Evolutionary conservation across 2,797 vertebrate species (phyloP), one percentile per base, ranked within the genome.

Genomic region (Allobates femoralis): DNA sequence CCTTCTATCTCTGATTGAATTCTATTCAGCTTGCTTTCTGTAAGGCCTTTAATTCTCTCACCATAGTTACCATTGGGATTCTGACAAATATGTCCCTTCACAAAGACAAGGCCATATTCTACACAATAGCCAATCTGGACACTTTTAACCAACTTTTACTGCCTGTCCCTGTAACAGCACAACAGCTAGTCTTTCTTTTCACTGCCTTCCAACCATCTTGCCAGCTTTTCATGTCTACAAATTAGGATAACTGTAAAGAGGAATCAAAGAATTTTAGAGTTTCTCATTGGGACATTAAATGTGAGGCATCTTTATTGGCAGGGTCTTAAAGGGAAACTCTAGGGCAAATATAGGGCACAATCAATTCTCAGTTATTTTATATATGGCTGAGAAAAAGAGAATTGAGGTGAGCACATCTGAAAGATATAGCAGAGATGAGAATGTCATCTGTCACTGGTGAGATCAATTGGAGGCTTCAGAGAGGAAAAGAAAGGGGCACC

Each of bases 101-200:
- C 92, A 91, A 93, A 91, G 94, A 95, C 95, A 94, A 95, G 95
- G 94, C 95, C 95, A 94, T 92, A 93, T 93, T 94, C 94, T 94
- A 90, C 88, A 91, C 91, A 92, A 86, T 88, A 92, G 90, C 91
- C 90, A 94, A 96, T 96, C 95, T 95, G 95, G 94, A 93, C 93
- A 89, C 90, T 91, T 91, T 90, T 89, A 86, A 90, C 92, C 91
- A 91, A 88, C 91, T 90, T 88, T 92, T 92, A 87, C 85, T 74
- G 87, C 87, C 83, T 90, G 89, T 66, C 80, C 87, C 82, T 69
- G 64, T 91, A 87, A 85, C 90, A 94, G 91, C 91, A 94, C 95
- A 95, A 95, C 93, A 91, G 93, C 81, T 90, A 89, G 90, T 94
- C 94, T 96, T 94, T 95, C 93, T 92, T 89, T 90, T 85, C 76